A percentile compares a stretch with the other conserved stretches of the same genome.
These are phyloP conservation scores for Tautogolabrus adspersus DNA, from an alignment of 2,113 vertebrate species.

Conservation along the genomic window DNA sequence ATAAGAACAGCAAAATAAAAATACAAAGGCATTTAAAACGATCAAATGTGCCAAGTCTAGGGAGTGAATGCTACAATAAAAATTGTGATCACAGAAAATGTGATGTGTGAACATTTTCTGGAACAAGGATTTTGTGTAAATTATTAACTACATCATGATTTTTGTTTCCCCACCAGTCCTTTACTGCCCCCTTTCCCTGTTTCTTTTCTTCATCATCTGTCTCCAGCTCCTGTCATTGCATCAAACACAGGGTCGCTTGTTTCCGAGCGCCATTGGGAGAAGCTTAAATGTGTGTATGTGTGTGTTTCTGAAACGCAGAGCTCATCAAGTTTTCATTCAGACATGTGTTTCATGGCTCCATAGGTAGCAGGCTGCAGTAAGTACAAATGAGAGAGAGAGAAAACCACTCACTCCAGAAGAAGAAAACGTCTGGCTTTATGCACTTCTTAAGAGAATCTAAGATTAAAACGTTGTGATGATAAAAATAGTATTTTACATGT, in stretches of 20 bases:
- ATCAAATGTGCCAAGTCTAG: conserved; percentile 30
- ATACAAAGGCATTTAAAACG: conserved; percentile 19
- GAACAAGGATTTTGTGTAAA: conserved; percentile 29
- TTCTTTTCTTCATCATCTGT: neutral
- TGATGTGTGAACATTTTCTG: conserved; percentile 20
- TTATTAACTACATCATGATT: conserved; percentile 40
- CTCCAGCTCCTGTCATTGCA: conserved; percentile 13
- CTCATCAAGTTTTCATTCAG: conserved; percentile 64
- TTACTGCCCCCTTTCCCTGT: conserved; percentile 11
- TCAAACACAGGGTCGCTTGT: conserved; percentile 39
- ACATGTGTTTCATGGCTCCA: conserved; percentile 59
- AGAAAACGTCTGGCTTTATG: no score
- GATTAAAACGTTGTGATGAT: no score
- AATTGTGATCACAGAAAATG: conserved; percentile 9
- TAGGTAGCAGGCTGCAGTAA: conserved; percentile 16
- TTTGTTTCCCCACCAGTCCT: conserved; percentile 13
- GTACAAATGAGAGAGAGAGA: neutral
- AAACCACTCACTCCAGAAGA: neutral
- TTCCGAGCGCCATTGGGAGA: conserved; percentile 27
- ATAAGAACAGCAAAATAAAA: neutral
- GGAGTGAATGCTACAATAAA: conserved; percentile 14
- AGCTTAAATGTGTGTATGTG: conserved; percentile 27
- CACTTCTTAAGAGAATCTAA: no score
- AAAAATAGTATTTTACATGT: no score
- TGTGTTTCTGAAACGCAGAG: conserved; percentile 32